Base-by-base conservation (phyloP, 1,140 invertebrate genomes). In the Temnothorax curvispinosus region DNA sequence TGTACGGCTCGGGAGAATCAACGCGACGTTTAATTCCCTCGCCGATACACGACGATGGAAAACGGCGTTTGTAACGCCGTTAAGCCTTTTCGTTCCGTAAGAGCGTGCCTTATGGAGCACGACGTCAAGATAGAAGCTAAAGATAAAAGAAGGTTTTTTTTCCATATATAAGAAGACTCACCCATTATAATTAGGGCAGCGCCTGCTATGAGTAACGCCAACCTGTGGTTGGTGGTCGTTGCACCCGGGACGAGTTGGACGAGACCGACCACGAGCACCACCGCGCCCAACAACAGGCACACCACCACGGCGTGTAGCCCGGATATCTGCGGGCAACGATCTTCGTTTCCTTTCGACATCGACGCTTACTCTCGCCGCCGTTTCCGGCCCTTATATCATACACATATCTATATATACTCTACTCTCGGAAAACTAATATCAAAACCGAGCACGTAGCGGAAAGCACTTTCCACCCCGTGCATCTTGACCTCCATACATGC, bases 211-310 rank as follows among this genome's bases (percentile, higher is more conserved):
- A 98, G 96, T 86, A 97, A 96, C 91, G 96, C 96, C 93, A 97
- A 97, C 89, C 97, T 96, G 93, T 98, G 97, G 90, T 97, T 97
- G 27, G 97, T 97, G 32, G 97, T 97, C 90, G 97, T 97, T 44
- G 97, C 97, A 58, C 97, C 97, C 27, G 97, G 97, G 27, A 97
- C 97, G 90, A 98, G 95, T 95, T 98, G 97, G 86, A 98, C 97
- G 91, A 98, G 95, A 85, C 97, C 97, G 91, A 98, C 97, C 71
- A 98, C 97, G 82, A 98, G 94, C 60, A 98, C 96, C 89, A 98
- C 97, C 89, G 97, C 97, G 67, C 97, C 97, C 88, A 98, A 94
- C 47, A 98, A 96, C 76, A 98, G 95, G 7, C 97, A 97, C 41
- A 97, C 96, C 58, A 98, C 97, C 77, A 98, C 96, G 35, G 97